phyloP scores from a whole-genome alignment of 2,888 invertebrate species.

The Drosophila kuntzei region DNA sequence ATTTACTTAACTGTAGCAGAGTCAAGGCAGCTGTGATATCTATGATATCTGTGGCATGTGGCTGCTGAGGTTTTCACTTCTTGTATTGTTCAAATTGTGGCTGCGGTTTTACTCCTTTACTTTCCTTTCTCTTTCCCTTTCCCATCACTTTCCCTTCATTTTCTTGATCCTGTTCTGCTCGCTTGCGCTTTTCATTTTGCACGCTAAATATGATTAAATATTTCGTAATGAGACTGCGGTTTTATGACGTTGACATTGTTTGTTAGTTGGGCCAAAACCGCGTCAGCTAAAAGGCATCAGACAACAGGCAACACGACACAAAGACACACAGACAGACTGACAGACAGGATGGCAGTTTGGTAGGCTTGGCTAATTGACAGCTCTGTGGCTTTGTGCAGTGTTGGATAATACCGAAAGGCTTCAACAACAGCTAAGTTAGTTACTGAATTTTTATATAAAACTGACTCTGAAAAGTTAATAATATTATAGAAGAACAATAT shows the following conservation, averaged over 20 bases:
- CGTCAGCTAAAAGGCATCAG: slow-evolving; percentile 11
- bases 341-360: neutral
- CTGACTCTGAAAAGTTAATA: neutral
- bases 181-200: slow-evolving; percentile 46
- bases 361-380: slow-evolving; percentile 52
- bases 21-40: slow-evolving; percentile 56
- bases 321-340: slow-evolving; percentile 1
- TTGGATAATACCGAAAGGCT: slow-evolving; percentile 1
- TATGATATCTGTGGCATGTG: slow-evolving; percentile 47
- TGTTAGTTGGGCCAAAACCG: slow-evolving; percentile 32
- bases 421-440: neutral
- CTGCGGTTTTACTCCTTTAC: slow-evolving; percentile 11
- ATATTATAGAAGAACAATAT: no score
- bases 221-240: slow-evolving; percentile 79
- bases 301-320: slow-evolving; percentile 3
- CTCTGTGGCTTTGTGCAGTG: slow-evolving; percentile 10
- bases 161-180: slow-evolving; percentile 8
- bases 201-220: slow-evolving; percentile 78
- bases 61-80: slow-evolving; percentile 64
- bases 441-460: neutral
- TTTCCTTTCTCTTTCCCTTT: neutral
- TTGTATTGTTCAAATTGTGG: slow-evolving; percentile 67
- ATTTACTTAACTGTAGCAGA: slow-evolving; percentile 46
- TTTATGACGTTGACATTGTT: slow-evolving; percentile 54
- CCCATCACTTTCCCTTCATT: neutral